Evolutionary conservation across 1,140 invertebrate species (phyloP), one percentile per base, ranked within the genome.

Genomic region (Aphaenogaster ashmeadi): DNA sequence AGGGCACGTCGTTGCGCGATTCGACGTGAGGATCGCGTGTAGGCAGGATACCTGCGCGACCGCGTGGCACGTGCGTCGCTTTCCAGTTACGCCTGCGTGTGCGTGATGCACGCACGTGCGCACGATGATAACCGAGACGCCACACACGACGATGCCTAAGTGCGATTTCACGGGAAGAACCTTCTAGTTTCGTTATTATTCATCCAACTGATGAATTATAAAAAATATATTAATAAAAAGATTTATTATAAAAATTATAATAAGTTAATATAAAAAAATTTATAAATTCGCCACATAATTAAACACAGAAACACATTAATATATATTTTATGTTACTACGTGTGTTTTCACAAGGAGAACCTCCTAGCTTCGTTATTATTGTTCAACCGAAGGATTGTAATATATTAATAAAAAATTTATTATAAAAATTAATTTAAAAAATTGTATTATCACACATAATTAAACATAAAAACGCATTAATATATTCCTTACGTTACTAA

Each of bases 41-140:
- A 74, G 54, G 80, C 38, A 84, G 80, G 44, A 60, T 83, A 86
- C 78, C 87, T 80, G 89, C 54, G 54, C 85, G 67, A 38, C 27
- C 77, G 77, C 87, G 79, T 81, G 75, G 72, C 88, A 89, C 90
- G 89, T 92, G 92, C 84, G 87, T 81, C 44, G 77, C 84, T 83
- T 77, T 85, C 83, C 69, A 69, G 64, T 83, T 85, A 79, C 86
- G 87, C 88, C 81, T 91, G 88, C 84, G 81, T 78, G 84, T 81
- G 87, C 69, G 66, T 83, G 66, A 81, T 27, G 58, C 88, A 69
- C 77, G 75, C 88, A 77, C 85, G 85, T 87, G 87, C 77, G 52
- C 62, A 62, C 52, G 36, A 11, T 9, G 47, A 13, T 54, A 27
- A n/a, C 8, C 21, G 27, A 54, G n/a, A 52, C n/a, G 60, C 36